phyloP scores from a whole-genome alignment of 2,888 invertebrate species.

The Nomada ferruginata region DNA sequence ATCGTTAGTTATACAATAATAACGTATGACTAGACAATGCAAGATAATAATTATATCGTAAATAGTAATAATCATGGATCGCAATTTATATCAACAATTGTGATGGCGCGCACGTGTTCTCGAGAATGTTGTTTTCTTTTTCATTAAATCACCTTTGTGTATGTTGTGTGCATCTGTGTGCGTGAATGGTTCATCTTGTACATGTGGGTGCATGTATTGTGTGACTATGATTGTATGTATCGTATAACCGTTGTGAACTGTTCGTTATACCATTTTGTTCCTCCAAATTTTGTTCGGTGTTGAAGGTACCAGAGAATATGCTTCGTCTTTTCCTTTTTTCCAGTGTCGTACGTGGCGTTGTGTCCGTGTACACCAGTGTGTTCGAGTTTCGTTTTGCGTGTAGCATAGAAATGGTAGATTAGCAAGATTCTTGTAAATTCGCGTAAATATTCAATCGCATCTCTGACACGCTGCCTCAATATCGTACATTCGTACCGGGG shows the following conservation, averaged over 20 bases:
- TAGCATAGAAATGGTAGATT: conserved; percentile 33
- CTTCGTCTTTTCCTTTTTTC: neutral
- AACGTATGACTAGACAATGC: conserved; percentile 84
- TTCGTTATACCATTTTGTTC: conserved; percentile 1
- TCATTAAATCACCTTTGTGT: conserved; percentile 23
- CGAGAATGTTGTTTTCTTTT: conserved; percentile 32
- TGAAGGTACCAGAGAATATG: neutral
- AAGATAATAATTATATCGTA: conserved; percentile 84
- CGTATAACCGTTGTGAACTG: neutral
- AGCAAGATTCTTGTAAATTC: conserved; percentile 31
- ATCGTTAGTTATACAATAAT: conserved; percentile 84
- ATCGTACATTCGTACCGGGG: neutral
- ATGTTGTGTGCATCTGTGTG: conserved; percentile 29
- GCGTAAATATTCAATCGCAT: conserved; percentile 38
- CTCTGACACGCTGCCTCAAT: conserved; percentile 26
- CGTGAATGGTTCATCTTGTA: conserved; percentile 23
- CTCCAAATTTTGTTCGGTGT: neutral
- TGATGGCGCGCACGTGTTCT: conserved; percentile 79
- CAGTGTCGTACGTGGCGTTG: neutral
- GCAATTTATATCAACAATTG: conserved; percentile 84
- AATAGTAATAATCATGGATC: conserved; percentile 84
- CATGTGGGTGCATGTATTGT: conserved; percentile 16
- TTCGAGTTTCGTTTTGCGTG: neutral
- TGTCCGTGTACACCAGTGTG: conserved; percentile 9
- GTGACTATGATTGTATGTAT: conserved; percentile 19